phyloP scores from a whole-genome alignment of 2,888 invertebrate genomes.

The Hemithea aestivaria region DNA sequence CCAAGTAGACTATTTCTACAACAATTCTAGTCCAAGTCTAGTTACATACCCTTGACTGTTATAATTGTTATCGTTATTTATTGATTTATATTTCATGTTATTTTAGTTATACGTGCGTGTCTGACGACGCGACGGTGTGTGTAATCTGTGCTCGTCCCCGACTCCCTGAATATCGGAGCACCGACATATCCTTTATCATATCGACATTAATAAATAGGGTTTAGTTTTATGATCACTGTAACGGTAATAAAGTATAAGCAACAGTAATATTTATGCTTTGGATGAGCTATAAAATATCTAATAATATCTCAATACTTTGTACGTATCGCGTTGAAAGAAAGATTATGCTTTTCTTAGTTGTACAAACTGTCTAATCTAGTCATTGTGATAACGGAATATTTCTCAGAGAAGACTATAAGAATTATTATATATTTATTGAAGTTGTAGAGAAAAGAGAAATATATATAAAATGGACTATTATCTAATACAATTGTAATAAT shows the following conservation, averaged over 20 bases:
- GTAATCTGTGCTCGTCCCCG: slow-evolving; percentile 6
- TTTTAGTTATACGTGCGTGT: slow-evolving; percentile 4
- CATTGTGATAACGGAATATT: slow-evolving; percentile 28
- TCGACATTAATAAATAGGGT: slow-evolving; percentile 47
- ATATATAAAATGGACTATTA: no score
- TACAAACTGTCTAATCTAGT: slow-evolving; percentile 17
- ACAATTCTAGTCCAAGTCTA: slow-evolving; percentile 35
- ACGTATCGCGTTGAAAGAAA: slow-evolving; percentile 17
- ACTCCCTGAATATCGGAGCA: slow-evolving; percentile 13
- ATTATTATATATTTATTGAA: slow-evolving; percentile 3
- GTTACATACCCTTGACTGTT: slow-evolving; percentile 41
- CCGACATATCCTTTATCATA: slow-evolving; percentile 58
- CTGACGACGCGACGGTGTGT: no score
- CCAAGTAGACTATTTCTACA: slow-evolving; percentile 78
- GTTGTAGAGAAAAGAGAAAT: slow-evolving; percentile 6
- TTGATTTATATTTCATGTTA: slow-evolving; percentile 2
- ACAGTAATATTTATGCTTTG: slow-evolving; percentile 37
- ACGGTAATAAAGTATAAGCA: slow-evolving; percentile 37
- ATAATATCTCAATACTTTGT: slow-evolving; percentile 26
- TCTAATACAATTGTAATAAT: no score
- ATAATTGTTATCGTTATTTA: slow-evolving; percentile 31
- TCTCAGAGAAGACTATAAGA: slow-evolving; percentile 6
- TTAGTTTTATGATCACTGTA: slow-evolving; percentile 46
- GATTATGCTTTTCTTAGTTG: slow-evolving; percentile 14
- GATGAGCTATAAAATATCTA: slow-evolving; percentile 40